These are phyloP conservation scores for Echiichthys vipera DNA, from an alignment of 2,797 vertebrate genomes.

Conservation along the genomic window DNA sequence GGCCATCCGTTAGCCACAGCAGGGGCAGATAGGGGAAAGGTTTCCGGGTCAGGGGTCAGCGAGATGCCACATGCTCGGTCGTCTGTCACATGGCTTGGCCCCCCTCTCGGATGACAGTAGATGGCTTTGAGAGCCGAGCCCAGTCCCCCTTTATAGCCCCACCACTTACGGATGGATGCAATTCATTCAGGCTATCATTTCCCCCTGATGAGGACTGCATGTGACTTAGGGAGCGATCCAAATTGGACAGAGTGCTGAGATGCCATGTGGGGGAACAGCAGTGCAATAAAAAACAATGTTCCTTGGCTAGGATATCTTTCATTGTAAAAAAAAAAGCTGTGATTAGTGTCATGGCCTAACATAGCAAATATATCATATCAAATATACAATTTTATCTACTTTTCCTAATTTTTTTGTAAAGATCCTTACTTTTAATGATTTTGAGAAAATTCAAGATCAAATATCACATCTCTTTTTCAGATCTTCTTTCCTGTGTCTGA, in stretches of 20 bases:
- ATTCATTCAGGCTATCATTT: conserved; percentile 62
- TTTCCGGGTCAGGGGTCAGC: conserved; percentile 73
- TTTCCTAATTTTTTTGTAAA: background rate
- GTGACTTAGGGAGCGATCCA: conserved; percentile 26
- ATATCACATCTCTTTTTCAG: conserved; percentile 5
- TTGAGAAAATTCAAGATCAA: background rate
- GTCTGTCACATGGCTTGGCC: conserved; percentile 70
- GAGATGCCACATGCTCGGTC: conserved; percentile 81
- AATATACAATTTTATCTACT: background rate
- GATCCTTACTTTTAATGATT: background rate
- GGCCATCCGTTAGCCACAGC: conserved; percentile 70
- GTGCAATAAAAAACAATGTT: background rate
- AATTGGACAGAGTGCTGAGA: conserved; percentile 30
- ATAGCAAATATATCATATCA: background rate
- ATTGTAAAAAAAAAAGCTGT: background rate
- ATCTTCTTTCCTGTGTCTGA: conserved; percentile 39
- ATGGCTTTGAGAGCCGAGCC: conserved; percentile 58
- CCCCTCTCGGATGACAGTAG: conserved; percentile 71
- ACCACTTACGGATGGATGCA: conserved; percentile 39
- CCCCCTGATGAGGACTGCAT: conserved; percentile 32
- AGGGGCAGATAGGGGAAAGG: conserved; percentile 64
- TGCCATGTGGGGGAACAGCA: conserved; percentile 13
- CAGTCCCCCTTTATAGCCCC: conserved; percentile 6
- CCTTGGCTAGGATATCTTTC: background rate
- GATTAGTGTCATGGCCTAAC: too few species aligned